Evolutionary conservation across 2,888 invertebrate species (phyloP).

Genomic region (Xiphydria camelus): DNA sequence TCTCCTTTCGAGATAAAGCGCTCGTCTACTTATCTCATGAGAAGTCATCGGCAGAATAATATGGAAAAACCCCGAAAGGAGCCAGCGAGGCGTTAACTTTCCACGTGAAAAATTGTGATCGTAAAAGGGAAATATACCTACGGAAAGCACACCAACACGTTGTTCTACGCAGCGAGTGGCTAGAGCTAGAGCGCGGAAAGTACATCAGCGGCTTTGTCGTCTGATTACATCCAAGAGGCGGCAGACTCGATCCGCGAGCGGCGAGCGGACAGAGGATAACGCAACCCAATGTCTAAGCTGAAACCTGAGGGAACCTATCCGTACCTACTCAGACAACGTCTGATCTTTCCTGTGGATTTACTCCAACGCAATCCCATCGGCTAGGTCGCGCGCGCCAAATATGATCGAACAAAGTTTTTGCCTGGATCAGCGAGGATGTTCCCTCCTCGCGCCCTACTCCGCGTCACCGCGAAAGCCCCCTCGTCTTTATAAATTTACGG

Average conservation of each 20-base stretch:
- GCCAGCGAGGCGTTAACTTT: constrained; percentile 11
- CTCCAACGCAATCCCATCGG: constrained; percentile 5
- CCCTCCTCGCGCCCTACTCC: too few species aligned
- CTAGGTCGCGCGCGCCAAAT: constrained; percentile 6
- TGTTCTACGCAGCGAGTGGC: too few species aligned
- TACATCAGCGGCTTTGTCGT: constrained; percentile 6
- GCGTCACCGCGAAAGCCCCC: too few species aligned
- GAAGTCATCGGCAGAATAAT: too few species aligned
- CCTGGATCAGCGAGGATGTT: constrained; percentile 7
- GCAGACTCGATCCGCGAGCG: constrained; percentile 2
- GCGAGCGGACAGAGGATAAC: neutral
- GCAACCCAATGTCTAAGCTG: neutral
- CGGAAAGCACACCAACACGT: too few species aligned
- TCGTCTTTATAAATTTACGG: too few species aligned
- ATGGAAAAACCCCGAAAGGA: too few species aligned
- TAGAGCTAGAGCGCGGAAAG: too few species aligned
- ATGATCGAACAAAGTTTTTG: constrained; percentile 13
- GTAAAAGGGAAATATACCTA: constrained; percentile 12
- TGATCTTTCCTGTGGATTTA: constrained; percentile 13
- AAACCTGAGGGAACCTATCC: too few species aligned
- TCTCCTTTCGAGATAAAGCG: too few species aligned
- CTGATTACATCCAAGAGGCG: constrained; percentile 13
- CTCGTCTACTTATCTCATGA: too few species aligned
- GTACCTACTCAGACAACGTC: constrained; percentile 4
- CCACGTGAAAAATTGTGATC: constrained; percentile 15